Evolutionary conservation across 2,888 invertebrate species (phyloP).

Genomic region (Koerneria pararmatus): DNA sequence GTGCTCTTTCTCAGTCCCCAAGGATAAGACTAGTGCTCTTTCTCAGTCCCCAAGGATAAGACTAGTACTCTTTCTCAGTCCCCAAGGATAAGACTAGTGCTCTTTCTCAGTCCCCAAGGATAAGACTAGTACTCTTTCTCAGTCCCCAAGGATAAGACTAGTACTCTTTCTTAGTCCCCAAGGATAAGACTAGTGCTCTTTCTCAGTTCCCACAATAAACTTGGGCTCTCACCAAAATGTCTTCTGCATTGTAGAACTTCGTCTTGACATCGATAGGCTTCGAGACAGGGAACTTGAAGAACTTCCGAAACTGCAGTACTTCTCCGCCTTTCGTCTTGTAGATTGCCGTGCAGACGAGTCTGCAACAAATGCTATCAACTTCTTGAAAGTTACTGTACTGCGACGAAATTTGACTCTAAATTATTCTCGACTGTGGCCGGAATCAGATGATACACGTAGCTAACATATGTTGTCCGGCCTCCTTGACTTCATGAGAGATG

Average conservation of each 20-base stretch:
- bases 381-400: background rate
- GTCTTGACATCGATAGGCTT: constrained; percentile 97
- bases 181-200: no score
- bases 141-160: no score
- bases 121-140: no score
- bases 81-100: no score
- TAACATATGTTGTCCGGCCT: constrained; percentile 93
- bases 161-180: no score
- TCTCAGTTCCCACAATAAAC: background rate
- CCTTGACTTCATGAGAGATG: constrained; percentile 98
- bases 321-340: constrained; percentile 75
- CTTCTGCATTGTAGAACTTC: constrained; percentile 85
- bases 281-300: constrained; percentile 90
- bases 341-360: constrained; percentile 89
- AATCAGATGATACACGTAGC: constrained; percentile 44
- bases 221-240: constrained; percentile 35
- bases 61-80: no score
- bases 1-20: no score
- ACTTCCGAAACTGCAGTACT: constrained; percentile 83
- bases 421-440: background rate
- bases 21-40: no score
- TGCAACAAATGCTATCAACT: constrained; percentile 61
- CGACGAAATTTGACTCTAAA: background rate
- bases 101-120: no score
- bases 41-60: no score